Conservation (phyloP, 2,888 invertebrate species). For the Lepas anatifera region DNA sequence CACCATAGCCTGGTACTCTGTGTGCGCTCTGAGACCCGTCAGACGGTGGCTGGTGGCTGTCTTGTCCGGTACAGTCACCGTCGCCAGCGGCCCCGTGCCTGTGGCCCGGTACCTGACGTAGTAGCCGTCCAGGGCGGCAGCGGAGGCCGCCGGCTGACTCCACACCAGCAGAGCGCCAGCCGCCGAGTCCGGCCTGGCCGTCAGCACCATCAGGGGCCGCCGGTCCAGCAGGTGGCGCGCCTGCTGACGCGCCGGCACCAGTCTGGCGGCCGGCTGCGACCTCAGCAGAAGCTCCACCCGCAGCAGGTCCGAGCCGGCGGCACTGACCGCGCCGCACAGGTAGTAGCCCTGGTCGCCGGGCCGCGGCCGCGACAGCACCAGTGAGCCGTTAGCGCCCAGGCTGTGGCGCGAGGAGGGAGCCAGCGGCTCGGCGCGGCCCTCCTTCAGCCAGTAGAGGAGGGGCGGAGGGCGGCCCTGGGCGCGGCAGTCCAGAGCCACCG, state of each 20-base stretch:
- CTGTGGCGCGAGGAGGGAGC: neutral
- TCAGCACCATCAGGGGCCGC: neutral
- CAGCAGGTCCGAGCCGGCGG: conserved; percentile 7
- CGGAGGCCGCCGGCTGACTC: neutral
- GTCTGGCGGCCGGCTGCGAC: neutral
- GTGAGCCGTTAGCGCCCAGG: conserved; percentile 2
- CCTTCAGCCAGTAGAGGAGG: conserved; percentile 4
- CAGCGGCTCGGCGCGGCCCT: neutral
- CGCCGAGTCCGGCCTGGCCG: neutral
- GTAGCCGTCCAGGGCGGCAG: neutral
- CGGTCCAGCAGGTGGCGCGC: conserved; percentile 1
- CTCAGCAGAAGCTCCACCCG: conserved; percentile 7
- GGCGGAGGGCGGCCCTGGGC: neutral
- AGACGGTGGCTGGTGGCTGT: neutral
- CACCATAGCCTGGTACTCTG: conserved; percentile 7
- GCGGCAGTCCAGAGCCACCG: neutral
- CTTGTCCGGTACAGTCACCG: neutral
- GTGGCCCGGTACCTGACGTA: neutral
- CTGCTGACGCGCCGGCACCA: neutral
- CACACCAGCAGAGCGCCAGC: neutral
- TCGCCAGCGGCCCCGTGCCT: neutral
- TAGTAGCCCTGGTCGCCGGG: conserved; percentile 15
- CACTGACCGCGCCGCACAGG: conserved; percentile 11
- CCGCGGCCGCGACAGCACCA: conserved; percentile 11
- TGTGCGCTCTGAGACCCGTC: neutral